Percentiles rank a stretch among this genome's conserved stretches.
These are phyloP conservation scores for Spilogale gracilis DNA, from an alignment of 2,113 vertebrate genomes.

Conservation along the genomic window DNA sequence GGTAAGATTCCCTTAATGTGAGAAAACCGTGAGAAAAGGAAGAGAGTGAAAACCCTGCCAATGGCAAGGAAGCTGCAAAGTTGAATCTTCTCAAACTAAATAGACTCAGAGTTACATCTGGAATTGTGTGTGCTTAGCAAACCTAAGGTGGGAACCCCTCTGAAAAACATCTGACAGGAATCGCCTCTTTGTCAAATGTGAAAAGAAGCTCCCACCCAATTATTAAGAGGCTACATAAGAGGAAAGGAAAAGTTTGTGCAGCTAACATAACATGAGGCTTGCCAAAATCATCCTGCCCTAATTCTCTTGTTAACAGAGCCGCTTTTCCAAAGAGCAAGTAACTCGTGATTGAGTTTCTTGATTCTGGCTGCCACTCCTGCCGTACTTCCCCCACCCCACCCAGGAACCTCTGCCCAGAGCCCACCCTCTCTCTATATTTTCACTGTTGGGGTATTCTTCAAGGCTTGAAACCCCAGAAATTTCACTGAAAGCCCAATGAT, in stretches of 20 bases:
- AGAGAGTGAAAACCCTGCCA: neutral
- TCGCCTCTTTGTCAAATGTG: conserved; percentile 60
- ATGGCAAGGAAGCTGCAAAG: neutral
- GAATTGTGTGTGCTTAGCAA: neutral
- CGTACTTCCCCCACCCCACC: too few relatives aligned
- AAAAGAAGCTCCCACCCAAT: conserved; percentile 75
- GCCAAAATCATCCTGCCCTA: conserved; percentile 84
- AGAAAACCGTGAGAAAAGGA: neutral
- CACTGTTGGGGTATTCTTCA: conserved; percentile 61
- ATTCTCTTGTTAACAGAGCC: conserved; percentile 83
- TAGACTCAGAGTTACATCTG: neutral
- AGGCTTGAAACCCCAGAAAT: conserved; percentile 65
- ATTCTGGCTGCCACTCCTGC: conserved; percentile 24
- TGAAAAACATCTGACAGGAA: conserved; percentile 62
- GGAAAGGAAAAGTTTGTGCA: conserved; percentile 79
- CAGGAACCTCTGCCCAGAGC: neutral
- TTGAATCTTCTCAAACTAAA: neutral
- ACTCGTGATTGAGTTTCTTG: conserved; percentile 73
- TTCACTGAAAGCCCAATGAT: conserved; percentile 70
- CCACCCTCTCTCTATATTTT: conserved; percentile 61
- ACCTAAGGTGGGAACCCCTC: neutral
- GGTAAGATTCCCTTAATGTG: neutral
- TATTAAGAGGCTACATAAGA: conserved; percentile 71
- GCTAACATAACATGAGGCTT: conserved; percentile 83
- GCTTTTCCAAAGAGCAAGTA: conserved; percentile 76